Evolutionary conservation across 2,888 invertebrate species (phyloP), one percentile per base, ranked within the genome.

Genomic region (Rhodophaea formosa): DNA sequence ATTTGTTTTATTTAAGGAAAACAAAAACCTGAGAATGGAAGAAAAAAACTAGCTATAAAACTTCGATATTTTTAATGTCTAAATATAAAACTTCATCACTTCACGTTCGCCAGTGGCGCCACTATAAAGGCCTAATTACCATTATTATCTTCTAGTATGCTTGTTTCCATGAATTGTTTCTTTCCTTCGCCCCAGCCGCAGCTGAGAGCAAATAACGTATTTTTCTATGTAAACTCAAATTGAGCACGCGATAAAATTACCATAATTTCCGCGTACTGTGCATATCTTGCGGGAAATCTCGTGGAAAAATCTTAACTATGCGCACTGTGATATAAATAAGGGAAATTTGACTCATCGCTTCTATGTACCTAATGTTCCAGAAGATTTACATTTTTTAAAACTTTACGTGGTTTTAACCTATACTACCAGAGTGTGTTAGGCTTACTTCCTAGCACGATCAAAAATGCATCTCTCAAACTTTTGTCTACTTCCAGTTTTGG

Each of bases 251-350:
- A 51, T 15, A 30, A 32, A 51, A 51, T 51, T 51, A 51, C 51
- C 35, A 35, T 51, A 51, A 51, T 51, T 46, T 51, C 16, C 35
- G 14, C 10, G 16, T 35, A 32, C 35, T 16, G 10, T 16, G 15
- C 51, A 35, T 51, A 51, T 51, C 32, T 49, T 32, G 32, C 35
- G 10, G 51, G 16, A 51, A 51, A 51, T 51, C 51, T 51, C 16
- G 8, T 35, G 51, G 35, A 51, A 35, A 51, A 51, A 30, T 30
- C 32, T 15, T 51, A 35, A 16, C 35, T 14, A 49, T 30, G 30
- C 8, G 30, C 32, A 23, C 14, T 49, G 15, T 51, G 51, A 51
- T 51, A 23, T n/a, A 16, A 45, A 39, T n/a, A 39, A 39, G 10
- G 12, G 39, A 12, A 39, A 39, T 39, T 10, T 32, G 10, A 35